Percentiles rank a stretch among this genome's conserved stretches.
These are phyloP conservation scores for Zaprionus davidi DNA, from an alignment of 1,140 invertebrate genomes.

Conservation along the genomic window DNA sequence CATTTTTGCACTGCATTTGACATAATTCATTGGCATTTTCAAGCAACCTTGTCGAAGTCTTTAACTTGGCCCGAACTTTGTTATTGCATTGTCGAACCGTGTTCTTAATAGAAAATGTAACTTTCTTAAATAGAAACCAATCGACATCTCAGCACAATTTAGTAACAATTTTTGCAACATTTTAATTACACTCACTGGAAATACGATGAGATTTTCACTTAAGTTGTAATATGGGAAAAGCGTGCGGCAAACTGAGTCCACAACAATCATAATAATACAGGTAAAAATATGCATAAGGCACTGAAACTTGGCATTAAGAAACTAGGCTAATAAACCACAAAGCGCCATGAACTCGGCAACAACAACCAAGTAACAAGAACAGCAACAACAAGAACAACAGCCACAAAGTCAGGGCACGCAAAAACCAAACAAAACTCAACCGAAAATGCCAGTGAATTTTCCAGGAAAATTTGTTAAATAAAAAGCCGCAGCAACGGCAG, in stretches of 20 bases:
- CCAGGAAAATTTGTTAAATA: slow-evolving; percentile 54
- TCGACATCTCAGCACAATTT: slow-evolving; percentile 6
- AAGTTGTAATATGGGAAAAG: slow-evolving; percentile 12
- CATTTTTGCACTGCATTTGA: slow-evolving; percentile 26
- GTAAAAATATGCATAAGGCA: slow-evolving; percentile 34
- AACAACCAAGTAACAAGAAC: neutral
- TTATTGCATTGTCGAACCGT: neutral
- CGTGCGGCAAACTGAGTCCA: slow-evolving; percentile 10
- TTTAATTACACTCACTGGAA: neutral
- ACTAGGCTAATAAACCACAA: slow-evolving; percentile 75
- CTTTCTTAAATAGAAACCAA: neutral
- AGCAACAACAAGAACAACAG: neutral
- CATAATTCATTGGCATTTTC: slow-evolving; percentile 36
- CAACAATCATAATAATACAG: slow-evolving; percentile 20
- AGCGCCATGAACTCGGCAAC: slow-evolving; percentile 44
- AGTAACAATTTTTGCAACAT: neutral
- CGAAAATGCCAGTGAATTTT: slow-evolving; percentile 51
- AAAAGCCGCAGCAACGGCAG: slow-evolving; percentile 45
- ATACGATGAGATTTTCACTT: neutral
- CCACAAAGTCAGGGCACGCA: slow-evolving; percentile 9
- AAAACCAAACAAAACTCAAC: slow-evolving; percentile 16
- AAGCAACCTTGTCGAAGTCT: neutral
- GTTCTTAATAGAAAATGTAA: neutral
- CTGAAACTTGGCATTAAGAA: slow-evolving; percentile 33
- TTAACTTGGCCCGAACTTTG: neutral